Conservation (phyloP, 2,888 invertebrate species). For the Caenorhabditis zanzibari region DNA sequence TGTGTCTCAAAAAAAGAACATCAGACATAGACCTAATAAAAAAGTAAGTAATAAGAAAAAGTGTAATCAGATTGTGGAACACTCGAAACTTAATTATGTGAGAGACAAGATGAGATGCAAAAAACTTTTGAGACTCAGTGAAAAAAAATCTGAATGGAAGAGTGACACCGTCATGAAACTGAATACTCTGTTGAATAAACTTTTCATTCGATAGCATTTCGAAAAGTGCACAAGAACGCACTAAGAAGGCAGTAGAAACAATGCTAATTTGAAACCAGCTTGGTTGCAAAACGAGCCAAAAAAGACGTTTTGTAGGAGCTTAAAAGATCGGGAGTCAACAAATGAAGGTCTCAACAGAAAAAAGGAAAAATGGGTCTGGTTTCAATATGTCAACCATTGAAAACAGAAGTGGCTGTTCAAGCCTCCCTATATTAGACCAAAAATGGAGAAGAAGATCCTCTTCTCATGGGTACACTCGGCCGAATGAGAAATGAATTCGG, state of each 20-base stretch:
- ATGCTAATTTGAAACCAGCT: slow-evolving; percentile 21
- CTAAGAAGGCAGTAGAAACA: slow-evolving; percentile 9
- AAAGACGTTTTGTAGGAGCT: neutral
- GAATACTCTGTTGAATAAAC: slow-evolving; percentile 56
- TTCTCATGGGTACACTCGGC: slow-evolving; percentile 50
- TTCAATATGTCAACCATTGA: slow-evolving; percentile 60
- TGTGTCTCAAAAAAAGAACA: slow-evolving; percentile 4
- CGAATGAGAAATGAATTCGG: slow-evolving; percentile 54
- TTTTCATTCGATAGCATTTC: slow-evolving; percentile 12
- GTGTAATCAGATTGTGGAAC: neutral
- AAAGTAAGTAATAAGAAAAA: neutral
- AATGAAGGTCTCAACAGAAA: slow-evolving; percentile 12
- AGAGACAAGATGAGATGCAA: neutral
- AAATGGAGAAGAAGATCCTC: slow-evolving; percentile 22
- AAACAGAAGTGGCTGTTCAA: slow-evolving; percentile 58
- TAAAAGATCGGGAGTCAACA: slow-evolving; percentile 46
- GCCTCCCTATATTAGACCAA: slow-evolving; percentile 49
- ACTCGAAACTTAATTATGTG: neutral
- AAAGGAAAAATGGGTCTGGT: slow-evolving; percentile 58
- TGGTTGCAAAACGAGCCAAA: neutral
- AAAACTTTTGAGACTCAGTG: neutral
- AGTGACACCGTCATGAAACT: slow-evolving; percentile 32
- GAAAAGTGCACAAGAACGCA: slow-evolving; percentile 20
- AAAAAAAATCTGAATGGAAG: slow-evolving; percentile 18
- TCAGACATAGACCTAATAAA: slow-evolving; percentile 4